Conservation (phyloP, 35 echinoderm and acorn worm genomes). For the Stichopus chloronotus region DNA sequence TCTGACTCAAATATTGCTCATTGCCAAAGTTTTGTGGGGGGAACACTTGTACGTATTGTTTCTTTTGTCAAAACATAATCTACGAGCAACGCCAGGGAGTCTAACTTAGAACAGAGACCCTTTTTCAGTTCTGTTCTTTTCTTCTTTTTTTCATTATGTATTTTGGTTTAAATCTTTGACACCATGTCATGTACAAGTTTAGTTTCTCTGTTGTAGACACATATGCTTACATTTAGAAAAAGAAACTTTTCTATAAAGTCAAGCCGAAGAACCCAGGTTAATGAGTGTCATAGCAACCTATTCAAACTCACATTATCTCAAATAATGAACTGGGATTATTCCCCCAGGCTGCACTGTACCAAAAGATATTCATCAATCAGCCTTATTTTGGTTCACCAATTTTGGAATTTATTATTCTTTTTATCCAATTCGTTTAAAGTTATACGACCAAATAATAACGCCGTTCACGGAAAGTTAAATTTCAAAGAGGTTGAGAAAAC, state of each 20-base stretch:
- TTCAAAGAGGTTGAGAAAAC: slow-evolving; percentile 45
- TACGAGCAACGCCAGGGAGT: neutral
- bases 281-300: slow-evolving; percentile 48
- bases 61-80: neutral
- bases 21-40: neutral
- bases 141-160: neutral
- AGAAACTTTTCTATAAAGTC: neutral
- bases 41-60: neutral
- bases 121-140: neutral
- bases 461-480: slow-evolving; percentile 29
- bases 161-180: too few relatives aligned
- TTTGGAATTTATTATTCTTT: slow-evolving; percentile 19
- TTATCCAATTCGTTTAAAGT: slow-evolving; percentile 29
- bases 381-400: slow-evolving; percentile 34
- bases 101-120: neutral
- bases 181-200: neutral
- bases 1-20: neutral
- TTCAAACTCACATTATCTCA: slow-evolving; percentile 46
- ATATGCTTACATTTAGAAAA: neutral
- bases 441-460: slow-evolving; percentile 42
- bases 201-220: neutral
- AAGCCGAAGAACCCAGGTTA: slow-evolving; percentile 34
- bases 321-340: slow-evolving; percentile 39
- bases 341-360: neutral
- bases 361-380: slow-evolving; percentile 33